phyloP scores from a whole-genome alignment of 1,140 invertebrate species.

The Drosophila nikananu region DNA sequence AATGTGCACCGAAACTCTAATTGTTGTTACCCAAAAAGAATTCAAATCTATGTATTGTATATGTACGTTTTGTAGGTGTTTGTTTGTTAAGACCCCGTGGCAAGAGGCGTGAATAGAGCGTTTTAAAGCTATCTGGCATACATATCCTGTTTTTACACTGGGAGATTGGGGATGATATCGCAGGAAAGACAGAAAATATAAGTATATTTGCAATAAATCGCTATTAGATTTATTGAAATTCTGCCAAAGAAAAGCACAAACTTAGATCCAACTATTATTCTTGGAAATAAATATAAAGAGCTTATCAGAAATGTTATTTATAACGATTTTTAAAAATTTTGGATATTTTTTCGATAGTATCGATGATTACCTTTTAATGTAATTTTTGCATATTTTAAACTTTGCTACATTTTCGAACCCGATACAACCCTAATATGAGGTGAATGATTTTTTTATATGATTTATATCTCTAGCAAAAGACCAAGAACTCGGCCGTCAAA shows the following conservation, averaged over 20 bases:
- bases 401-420: not conserved
- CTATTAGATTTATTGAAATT: not conserved
- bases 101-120: not conserved
- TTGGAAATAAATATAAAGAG: not conserved
- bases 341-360: not conserved
- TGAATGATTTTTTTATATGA: not conserved
- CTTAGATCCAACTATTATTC: not conserved
- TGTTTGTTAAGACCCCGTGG: slow-evolving; percentile 38
- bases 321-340: not conserved
- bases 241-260: not conserved
- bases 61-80: slow-evolving; percentile 52
- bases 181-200: not conserved
- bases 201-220: not conserved
- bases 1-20: slow-evolving; percentile 60
- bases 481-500: slow-evolving; percentile 4
- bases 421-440: not conserved
- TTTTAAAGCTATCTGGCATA: slow-evolving; percentile 8
- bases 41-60: slow-evolving; percentile 6
- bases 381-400: not conserved
- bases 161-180: not conserved
- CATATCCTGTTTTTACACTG: slow-evolving; percentile 26
- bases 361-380: not conserved
- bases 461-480: not conserved
- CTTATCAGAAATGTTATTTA: not conserved
- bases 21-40: slow-evolving; percentile 61